Conservation (phyloP, 1,140 invertebrate genomes). For the Anastatus disparis region DNA sequence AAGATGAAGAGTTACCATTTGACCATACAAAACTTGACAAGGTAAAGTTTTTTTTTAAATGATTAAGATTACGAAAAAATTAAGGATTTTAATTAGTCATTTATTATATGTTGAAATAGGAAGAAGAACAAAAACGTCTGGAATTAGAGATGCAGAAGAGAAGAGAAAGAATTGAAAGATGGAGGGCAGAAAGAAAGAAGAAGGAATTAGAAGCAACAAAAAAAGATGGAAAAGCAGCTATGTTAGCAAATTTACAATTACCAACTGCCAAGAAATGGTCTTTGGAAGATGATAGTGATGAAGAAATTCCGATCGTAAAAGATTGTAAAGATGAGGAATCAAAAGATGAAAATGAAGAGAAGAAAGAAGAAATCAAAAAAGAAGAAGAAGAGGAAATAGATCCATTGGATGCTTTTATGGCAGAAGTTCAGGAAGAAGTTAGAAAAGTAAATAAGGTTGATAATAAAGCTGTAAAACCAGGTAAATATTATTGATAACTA, state of each 20-base stretch:
- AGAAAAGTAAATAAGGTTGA: slow-evolving; percentile 89
- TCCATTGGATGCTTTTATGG: slow-evolving; percentile 97
- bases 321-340: slow-evolving; percentile 70
- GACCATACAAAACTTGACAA: slow-evolving; percentile 81
- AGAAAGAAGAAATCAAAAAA: slow-evolving; percentile 65
- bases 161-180: slow-evolving; percentile 75
- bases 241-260: slow-evolving; percentile 70
- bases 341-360: slow-evolving; percentile 68
- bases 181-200: slow-evolving; percentile 76
- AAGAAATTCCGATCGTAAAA: slow-evolving; percentile 66
- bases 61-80: not conserved
- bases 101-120: slow-evolving; percentile 61
- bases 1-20: slow-evolving; percentile 71
- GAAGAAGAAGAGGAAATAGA: slow-evolving; percentile 83
- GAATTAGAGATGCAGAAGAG: slow-evolving; percentile 97
- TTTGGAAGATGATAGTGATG: slow-evolving; percentile 88
- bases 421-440: slow-evolving; percentile 88
- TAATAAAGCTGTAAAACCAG: slow-evolving; percentile 60
- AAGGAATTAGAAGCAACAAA: slow-evolving; percentile 83
- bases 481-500: slow-evolving; percentile 22
- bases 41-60: slow-evolving; percentile 60
- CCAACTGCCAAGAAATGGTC: slow-evolving; percentile 89
- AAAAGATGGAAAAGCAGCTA: slow-evolving; percentile 74
- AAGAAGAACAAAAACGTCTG: slow-evolving; percentile 87
- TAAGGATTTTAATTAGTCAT: slow-evolving; percentile 6